Base-by-base conservation (phyloP, 1,140 invertebrate genomes). In the Lordiphosa mommai region DNA sequence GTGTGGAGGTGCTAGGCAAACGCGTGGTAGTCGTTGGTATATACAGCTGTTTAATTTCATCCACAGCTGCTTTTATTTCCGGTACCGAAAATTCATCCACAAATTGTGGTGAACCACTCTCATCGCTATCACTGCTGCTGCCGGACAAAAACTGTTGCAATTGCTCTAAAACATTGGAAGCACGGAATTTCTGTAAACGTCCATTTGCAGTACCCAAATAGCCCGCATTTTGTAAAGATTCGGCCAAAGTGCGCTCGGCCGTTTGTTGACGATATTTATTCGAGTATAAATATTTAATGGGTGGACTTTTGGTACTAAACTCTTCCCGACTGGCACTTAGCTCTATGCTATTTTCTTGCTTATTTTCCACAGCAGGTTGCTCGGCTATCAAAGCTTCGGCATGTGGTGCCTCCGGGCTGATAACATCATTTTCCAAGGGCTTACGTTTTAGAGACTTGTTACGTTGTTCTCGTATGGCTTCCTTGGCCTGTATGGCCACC, bases 231-330 rank as follows among this genome's bases (percentile, higher is more conserved):
- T 86, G 77, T 4, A 88, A 53, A 43, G 82, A 85, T 2, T 88
- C 86, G 0, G 86, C 86, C 16, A 88, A 32, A 3, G 73, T 73
- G 2, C 59, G 68, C 17, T 88, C 86, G 4, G 64, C 74, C 0
- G 79, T 85, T 44, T 80, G 66, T 43, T 85, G 73, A 0, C 86
- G 72, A 52, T 87, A 88, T 49, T 87, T 86, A 12, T 88, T 88
- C 1, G 86, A 82, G 30, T 73, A 84, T 4, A 87, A 60, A 30
- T 64, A 87, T 32, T 89, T 88, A 0, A 72, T 46, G 1, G 88
- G 47, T 0, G 88, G 71, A 6, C 68, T 66, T 13, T 88, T 85
- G 13, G 73, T 74, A 7, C 57, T 14, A 68, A 70, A 2, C 65
- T 55, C 16, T 1, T 69, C 59, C 16, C 66, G 49, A 6, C 20